phyloP scores from a whole-genome alignment of 1,140 invertebrate genomes.

The Aphis craccivora region DNA sequence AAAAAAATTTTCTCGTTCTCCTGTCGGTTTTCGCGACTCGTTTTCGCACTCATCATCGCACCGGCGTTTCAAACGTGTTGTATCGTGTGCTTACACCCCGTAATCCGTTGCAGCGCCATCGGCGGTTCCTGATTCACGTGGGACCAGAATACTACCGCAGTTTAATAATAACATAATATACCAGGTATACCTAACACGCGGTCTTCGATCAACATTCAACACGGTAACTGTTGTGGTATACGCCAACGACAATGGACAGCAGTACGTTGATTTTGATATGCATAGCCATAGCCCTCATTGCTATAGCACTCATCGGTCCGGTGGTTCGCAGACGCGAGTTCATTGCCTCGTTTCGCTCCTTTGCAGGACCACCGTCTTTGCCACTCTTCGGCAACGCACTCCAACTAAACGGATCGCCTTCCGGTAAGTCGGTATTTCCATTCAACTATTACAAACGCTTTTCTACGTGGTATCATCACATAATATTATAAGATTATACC shows the following conservation, averaged over 20 bases:
- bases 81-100: too few species aligned
- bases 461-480: background rate
- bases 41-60: too few species aligned
- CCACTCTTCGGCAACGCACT: constrained; percentile 70
- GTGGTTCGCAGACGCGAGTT: background rate
- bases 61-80: background rate
- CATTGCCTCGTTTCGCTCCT: constrained; percentile 3
- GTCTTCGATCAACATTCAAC: background rate
- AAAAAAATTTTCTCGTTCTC: background rate
- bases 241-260: background rate
- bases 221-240: background rate
- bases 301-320: background rate
- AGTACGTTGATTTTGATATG: constrained; percentile 15
- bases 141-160: too few species aligned
- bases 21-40: background rate
- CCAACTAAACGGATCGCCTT: constrained; percentile 65
- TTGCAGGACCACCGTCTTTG: constrained; percentile 66
- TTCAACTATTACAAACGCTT: background rate
- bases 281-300: constrained; percentile 16
- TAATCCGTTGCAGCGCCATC: background rate
- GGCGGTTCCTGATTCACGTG: background rate
- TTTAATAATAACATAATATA: background rate
- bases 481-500: too few species aligned
- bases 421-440: constrained; percentile 63
- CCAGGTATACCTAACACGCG: background rate